Evolutionary conservation across 2,797 vertebrate genomes (phyloP).

Genomic region (Sorex maritimensis): DNA sequence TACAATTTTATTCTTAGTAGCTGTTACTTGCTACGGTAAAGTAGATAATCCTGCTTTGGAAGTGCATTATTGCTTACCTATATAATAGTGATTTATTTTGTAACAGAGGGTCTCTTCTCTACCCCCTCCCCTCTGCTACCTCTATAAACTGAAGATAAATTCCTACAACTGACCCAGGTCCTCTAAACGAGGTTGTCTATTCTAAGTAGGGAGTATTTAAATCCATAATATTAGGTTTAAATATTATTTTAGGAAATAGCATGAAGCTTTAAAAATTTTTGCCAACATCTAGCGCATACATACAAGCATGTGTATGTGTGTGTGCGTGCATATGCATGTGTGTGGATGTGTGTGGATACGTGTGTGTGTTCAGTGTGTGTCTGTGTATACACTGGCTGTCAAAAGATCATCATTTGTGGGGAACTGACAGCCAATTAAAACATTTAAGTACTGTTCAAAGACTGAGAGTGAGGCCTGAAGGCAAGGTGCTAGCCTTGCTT

Average conservation of each 20-base stretch:
- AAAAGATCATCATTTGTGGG: neutral
- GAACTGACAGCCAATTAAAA: neutral
- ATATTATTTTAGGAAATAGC: constrained; percentile 18
- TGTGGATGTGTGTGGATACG: neutral
- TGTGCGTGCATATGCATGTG: neutral
- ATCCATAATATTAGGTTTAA: neutral
- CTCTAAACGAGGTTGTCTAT: neutral
- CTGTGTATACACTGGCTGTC: neutral
- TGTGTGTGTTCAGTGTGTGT: too few relatives aligned
- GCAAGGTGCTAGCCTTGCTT: too few relatives aligned
- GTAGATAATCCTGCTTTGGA: neutral
- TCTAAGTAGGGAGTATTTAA: neutral
- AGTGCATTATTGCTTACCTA: neutral
- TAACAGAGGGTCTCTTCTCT: neutral
- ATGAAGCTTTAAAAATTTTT: constrained; percentile 5
- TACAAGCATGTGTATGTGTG: neutral
- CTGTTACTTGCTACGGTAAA: neutral
- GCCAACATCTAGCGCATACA: neutral
- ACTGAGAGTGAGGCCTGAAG: neutral
- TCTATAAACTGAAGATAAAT: neutral
- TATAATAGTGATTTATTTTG: neutral
- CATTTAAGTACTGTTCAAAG: constrained; percentile 44
- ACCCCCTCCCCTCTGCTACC: neutral
- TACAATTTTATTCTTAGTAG: neutral
- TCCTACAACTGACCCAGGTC: neutral